A percentile compares a stretch with the other conserved stretches of the same genome.
These are phyloP conservation scores for Thereva unica DNA, from an alignment of 2,888 invertebrate genomes.

Conservation along the genomic window DNA sequence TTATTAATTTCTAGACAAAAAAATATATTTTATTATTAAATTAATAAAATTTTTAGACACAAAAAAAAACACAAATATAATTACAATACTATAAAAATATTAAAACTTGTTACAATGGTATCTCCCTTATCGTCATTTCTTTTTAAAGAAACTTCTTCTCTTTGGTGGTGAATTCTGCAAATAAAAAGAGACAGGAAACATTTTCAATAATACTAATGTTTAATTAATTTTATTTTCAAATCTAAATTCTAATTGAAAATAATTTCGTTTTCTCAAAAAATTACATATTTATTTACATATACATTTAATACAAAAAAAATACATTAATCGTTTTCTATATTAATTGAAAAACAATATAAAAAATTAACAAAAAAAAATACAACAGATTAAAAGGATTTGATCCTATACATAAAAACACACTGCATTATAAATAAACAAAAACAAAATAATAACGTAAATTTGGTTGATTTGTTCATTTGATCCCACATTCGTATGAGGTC, in stretches of 20 bases:
- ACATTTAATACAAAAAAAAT: slow-evolving; percentile 9
- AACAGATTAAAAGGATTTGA: slow-evolving; percentile 24
- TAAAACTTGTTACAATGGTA: slow-evolving; percentile 4
- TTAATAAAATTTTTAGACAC: not conserved
- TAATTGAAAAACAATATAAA: slow-evolving; percentile 19
- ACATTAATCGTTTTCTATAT: not conserved
- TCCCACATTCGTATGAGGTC: slow-evolving; percentile 46
- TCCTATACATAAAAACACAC: slow-evolving; percentile 37
- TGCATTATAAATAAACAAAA: slow-evolving; percentile 42
- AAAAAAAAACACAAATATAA: not conserved
- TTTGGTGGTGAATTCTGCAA: slow-evolving; percentile 56
- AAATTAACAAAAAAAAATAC: slow-evolving; percentile 20
- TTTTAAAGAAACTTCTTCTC: slow-evolving; percentile 56
- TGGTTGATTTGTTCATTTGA: slow-evolving; percentile 45
- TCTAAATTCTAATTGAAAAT: not conserved
- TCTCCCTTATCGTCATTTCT: slow-evolving; percentile 48
- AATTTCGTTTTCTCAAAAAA: not conserved
- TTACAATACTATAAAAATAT: not conserved
- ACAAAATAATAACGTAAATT: slow-evolving; percentile 42
- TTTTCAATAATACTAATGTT: slow-evolving; percentile 2
- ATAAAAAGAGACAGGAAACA: slow-evolving; percentile 37
- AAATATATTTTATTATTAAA: not conserved
- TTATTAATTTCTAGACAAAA: too few relatives aligned
- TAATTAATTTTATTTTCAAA: not conserved
- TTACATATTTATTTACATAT: not conserved